Evolutionary conservation across 2,888 invertebrate genomes (phyloP).

Genomic region (Euplagia quadripunctaria): DNA sequence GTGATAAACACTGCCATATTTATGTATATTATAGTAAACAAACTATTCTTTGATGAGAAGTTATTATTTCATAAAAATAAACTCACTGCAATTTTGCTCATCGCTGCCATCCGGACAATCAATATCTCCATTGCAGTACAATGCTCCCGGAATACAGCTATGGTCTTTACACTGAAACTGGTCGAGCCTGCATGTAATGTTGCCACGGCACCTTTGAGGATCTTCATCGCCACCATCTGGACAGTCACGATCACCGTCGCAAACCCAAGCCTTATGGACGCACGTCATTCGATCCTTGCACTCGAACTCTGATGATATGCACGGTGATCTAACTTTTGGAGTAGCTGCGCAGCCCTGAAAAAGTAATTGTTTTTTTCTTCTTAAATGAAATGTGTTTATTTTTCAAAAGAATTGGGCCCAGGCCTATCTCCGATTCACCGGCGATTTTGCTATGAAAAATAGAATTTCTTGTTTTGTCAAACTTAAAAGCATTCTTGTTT

Average conservation of each 20-base stretch:
- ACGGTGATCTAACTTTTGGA: slow-evolving; percentile 87
- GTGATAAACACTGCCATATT: not conserved
- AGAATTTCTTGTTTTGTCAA: too few relatives aligned
- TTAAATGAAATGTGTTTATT: not conserved
- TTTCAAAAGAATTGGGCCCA: too few relatives aligned
- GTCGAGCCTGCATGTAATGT: slow-evolving; percentile 93
- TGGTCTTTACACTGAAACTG: slow-evolving; percentile 95
- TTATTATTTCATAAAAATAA: slow-evolving; percentile 13
- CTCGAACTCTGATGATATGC: slow-evolving; percentile 91
- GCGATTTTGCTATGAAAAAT: too few relatives aligned
- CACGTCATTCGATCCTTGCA: slow-evolving; percentile 94
- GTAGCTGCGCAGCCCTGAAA: slow-evolving; percentile 89
- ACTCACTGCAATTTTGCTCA: slow-evolving; percentile 93
- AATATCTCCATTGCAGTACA: slow-evolving; percentile 93
- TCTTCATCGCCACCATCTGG: slow-evolving; percentile 94
- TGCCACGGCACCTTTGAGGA: slow-evolving; percentile 88
- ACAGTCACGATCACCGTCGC: slow-evolving; percentile 95
- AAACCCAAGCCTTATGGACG: slow-evolving; percentile 93
- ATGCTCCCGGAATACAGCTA: slow-evolving; percentile 92
- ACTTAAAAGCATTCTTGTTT: too few relatives aligned
- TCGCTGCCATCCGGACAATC: slow-evolving; percentile 96
- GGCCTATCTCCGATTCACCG: too few relatives aligned
- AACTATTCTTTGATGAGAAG: not conserved
- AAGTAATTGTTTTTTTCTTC: slow-evolving; percentile 5
- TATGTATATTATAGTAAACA: not conserved